Conservation (phyloP, 2,797 vertebrate species). For the Macroramphosus scolopax region DNA sequence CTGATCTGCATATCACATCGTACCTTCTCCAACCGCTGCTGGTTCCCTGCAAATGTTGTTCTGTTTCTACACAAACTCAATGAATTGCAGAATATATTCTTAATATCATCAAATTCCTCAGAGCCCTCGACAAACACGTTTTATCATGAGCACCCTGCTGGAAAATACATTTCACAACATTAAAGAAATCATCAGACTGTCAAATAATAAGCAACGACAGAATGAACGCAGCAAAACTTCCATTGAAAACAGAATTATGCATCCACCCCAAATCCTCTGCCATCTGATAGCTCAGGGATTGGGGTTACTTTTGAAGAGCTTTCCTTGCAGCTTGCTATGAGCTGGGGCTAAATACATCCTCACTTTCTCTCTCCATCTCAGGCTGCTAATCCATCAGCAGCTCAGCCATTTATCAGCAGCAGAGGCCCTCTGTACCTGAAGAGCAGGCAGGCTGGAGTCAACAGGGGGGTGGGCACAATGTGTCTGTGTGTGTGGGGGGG, state of each 20-base stretch:
- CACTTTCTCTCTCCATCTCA: constrained; percentile 50
- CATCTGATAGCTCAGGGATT: constrained; percentile 40
- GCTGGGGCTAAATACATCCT: constrained; percentile 54
- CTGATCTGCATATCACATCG: constrained; percentile 62
- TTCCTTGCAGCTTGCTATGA: constrained; percentile 51
- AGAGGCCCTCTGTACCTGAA: constrained; percentile 51
- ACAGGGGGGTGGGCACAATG: not conserved
- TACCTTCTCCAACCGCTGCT: not conserved
- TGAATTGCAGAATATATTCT: too few species aligned
- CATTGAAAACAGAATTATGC: constrained; percentile 3
- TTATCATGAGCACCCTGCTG: too few species aligned
- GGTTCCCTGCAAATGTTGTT: not conserved
- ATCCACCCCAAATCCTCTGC: constrained; percentile 5
- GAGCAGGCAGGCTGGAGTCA: constrained; percentile 44
- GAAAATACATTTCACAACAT: too few species aligned
- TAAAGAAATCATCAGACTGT: too few species aligned
- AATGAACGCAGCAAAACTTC: not conserved
- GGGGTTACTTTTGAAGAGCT: constrained; percentile 58
- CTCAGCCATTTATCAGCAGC: constrained; percentile 54
- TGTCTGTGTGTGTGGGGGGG: constrained; percentile 8
- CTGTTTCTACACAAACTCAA: too few species aligned
- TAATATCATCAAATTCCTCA: too few species aligned
- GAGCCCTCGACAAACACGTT: too few species aligned
- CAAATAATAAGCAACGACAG: too few species aligned
- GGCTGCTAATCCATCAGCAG: constrained; percentile 60